Conservation (phyloP, 2,113 vertebrate species). For the Tachysurus vachellii region DNA sequence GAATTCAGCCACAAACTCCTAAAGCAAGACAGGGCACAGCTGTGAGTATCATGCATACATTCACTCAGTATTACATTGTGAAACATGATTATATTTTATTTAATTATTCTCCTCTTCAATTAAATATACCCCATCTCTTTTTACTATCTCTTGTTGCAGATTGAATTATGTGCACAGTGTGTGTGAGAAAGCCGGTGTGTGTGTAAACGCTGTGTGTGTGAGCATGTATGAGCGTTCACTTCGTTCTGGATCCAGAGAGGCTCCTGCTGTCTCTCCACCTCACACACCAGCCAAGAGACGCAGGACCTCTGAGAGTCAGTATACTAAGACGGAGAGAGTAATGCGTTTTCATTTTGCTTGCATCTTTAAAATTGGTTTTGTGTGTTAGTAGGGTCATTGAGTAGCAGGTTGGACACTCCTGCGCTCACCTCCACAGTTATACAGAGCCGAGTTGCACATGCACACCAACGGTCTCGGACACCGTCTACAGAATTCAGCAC, state of each 20-base stretch:
- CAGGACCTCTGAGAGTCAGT: conserved; percentile 34
- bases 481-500: neutral
- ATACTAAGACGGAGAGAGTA: neutral
- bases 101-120: neutral
- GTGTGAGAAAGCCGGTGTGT: conserved; percentile 54
- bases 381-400: conserved; percentile 22
- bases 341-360: neutral
- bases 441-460: conserved; percentile 42
- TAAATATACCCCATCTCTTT: conserved; percentile 10
- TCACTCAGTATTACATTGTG: neutral
- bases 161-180: conserved; percentile 64
- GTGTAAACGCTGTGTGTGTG: neutral
- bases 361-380: neutral
- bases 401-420: conserved; percentile 54
- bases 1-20: conserved; percentile 87
- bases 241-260: conserved; percentile 23
- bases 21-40: conserved; percentile 70
- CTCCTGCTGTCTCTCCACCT: neutral
- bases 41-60: conserved; percentile 73
- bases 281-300: conserved; percentile 39
- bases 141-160: conserved; percentile 59
- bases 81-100: neutral
- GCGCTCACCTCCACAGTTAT: conserved; percentile 74
- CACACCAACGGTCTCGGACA: neutral
- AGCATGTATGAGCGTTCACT: conserved; percentile 49